Base-by-base conservation (phyloP, 2,888 invertebrate genomes). In the Apodemia duryi region DNA sequence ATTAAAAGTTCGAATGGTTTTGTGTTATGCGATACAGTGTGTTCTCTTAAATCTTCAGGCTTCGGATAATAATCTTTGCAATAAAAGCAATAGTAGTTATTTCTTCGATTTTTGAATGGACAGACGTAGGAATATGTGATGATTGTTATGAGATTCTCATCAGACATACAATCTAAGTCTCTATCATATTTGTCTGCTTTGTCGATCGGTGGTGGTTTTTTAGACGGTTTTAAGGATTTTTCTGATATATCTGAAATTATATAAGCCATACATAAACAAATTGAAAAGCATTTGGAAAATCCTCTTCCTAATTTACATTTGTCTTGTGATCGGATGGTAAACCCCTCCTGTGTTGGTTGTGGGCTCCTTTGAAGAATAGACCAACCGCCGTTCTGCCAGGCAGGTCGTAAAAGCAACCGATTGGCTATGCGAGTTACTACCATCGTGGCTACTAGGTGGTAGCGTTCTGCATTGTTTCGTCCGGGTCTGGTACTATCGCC, bases 41-140 rank as follows among this genome's bases (percentile, higher is more conserved):
- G 91, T n/a, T 88, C 88, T 32, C 91, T 72, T 2, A 91, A 67
- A 49, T 89, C 88, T 67, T 91, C 89, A 0, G 91, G 90, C 62
- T 91, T 90, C 0, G 90, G 85, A 61, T 85, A 91, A 35, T 89
- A 88, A 49, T 90, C 89, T 52, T 89, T 89, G 68, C 91, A 91
- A 66, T 91, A 91, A 71, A 89, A 91, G 63, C 91, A 91, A 64
- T 90, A 90, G 64, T 90, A 90, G 63, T 90, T 91, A 43, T 90
- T 91, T 3, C 89, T 67, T 66, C 91, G 70, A 68, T 90, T 91
- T 63, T 90, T 89, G 72, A 91, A 91, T 0, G 91, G 91, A 21
- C 88, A 88, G 0, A 89, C 90, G 60, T 85, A 91, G 0, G 91
- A 91, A 62, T 88, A 85, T 32, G 90, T 88, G 38, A 91, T 86